Percentiles rank a stretch among this genome's conserved stretches.
Evolutionary conservation across 2,113 vertebrate species (phyloP).

Genomic region (Leptobrachium leishanense): DNA sequence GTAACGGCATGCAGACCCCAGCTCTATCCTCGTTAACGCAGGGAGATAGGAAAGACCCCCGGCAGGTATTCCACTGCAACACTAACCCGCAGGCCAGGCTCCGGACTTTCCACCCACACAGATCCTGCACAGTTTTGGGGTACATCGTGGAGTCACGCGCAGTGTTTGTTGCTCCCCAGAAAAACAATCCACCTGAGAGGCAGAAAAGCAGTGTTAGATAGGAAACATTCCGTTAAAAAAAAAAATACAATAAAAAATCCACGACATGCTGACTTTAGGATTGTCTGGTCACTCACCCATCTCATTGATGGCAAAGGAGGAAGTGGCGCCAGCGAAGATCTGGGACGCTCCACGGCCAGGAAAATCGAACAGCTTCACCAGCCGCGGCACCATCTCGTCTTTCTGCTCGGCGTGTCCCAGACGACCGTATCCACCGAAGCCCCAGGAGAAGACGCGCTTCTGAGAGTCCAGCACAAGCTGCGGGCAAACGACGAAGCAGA

Average conservation of each 20-base stretch:
- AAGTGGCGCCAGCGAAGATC: constrained; percentile 88
- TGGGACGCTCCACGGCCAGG: constrained; percentile 85
- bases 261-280: not conserved
- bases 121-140: constrained; percentile 91
- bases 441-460: constrained; percentile 95
- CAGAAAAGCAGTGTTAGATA: not conserved
- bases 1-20: no score
- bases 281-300: constrained; percentile 70
- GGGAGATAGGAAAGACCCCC: no score
- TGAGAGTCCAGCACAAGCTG: constrained; percentile 92
- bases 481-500: not conserved
- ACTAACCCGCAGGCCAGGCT: constrained; percentile 90
- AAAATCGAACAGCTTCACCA: constrained; percentile 94
- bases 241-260: not conserved
- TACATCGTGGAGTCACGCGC: constrained; percentile 97
- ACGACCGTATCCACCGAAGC: constrained; percentile 90
- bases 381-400: constrained; percentile 92
- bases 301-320: constrained; percentile 91
- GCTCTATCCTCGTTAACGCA: no score
- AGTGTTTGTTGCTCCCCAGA: constrained; percentile 96
- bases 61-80: rapidly evolving
- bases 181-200: constrained; percentile 84
- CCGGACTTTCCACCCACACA: constrained; percentile 93
- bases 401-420: constrained; percentile 92
- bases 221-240: no score